Base-by-base conservation (phyloP, 2,888 invertebrate species). In the Listrodromus nycthemerus region DNA sequence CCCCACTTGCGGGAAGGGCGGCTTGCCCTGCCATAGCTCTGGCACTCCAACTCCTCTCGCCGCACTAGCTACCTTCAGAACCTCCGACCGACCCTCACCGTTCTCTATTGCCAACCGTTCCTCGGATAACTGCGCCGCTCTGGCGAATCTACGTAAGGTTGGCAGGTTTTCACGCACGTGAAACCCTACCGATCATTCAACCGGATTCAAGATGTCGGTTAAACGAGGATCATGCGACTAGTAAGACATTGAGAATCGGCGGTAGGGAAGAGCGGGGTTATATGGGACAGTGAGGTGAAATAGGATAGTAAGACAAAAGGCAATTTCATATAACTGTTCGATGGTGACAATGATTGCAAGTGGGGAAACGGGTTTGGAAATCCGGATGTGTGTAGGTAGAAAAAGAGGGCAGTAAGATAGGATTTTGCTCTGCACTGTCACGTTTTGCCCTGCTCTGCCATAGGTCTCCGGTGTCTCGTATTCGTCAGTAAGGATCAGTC, bases 1-100 rank as follows among this genome's bases (percentile, higher is more conserved):
- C 81, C 80, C 82, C 78, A 78, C 80, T 78, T 80, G 87, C 84
- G 86, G 86, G 84, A 85, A 85, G 86, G 86, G 85, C 69, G 78
- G 74, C 87, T 85, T 85, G 85, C 84, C 67, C 75, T 33, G 80
- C 69, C 81, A 76, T 75, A 78, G 65, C 79, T 45, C 67, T 77
- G 73, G 70, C 66, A 79, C 83, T 78, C 86, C 85, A 80, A 83
- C 86, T 78, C 76, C 85, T 81, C 86, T 83, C 83, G 80, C 83
- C 83, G 78, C 76, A 80, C 85, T 55, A 58, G 45, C 78, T 30
- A 41, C 71, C 80, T 84, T 84, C 50, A 52, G 61, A 71, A 58
- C 71, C 75, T 8, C 58, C 30, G 70, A 37, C 27, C 50, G 55
- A 80, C 74, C 76, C 63, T 71, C 76, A 24, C 75, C 83, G 41